Evolutionary conservation across 2,888 invertebrate species (phyloP).

Genomic region (Lysandra bellargus): DNA sequence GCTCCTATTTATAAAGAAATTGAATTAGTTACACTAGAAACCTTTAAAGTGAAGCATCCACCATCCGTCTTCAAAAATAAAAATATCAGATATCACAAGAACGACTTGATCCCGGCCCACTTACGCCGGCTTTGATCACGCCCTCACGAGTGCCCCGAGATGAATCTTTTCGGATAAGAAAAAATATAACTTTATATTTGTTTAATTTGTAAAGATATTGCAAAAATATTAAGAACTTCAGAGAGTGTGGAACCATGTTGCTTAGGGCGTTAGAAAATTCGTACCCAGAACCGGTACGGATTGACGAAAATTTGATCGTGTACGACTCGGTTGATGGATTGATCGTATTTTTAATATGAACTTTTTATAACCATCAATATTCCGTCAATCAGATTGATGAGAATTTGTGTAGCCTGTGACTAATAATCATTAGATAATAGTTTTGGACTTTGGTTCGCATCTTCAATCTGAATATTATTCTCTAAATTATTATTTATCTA

Average conservation of each 20-base stretch:
- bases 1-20: conserved; percentile 1
- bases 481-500: not conserved
- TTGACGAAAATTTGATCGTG: too few relatives aligned
- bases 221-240: too few relatives aligned
- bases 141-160: conserved; percentile 30
- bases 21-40: conserved; percentile 27
- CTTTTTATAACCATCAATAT: too few relatives aligned
- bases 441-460: too few relatives aligned
- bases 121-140: conserved; percentile 49
- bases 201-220: conserved; percentile 5
- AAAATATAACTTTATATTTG: not conserved
- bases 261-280: too few relatives aligned
- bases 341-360: too few relatives aligned
- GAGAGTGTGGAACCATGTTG: too few relatives aligned
- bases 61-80: conserved; percentile 29
- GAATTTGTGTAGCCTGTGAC: too few relatives aligned
- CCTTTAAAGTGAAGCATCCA: conserved; percentile 19
- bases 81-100: conserved; percentile 46
- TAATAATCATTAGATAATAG: too few relatives aligned
- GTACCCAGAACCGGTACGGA: too few relatives aligned
- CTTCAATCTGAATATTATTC: not conserved
- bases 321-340: too few relatives aligned
- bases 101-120: conserved; percentile 47
- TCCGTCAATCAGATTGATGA: too few relatives aligned
- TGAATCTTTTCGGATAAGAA: conserved; percentile 30